Evolutionary conservation across 1,140 invertebrate species (phyloP).

Genomic region (Rhyzopertha dominica): DNA sequence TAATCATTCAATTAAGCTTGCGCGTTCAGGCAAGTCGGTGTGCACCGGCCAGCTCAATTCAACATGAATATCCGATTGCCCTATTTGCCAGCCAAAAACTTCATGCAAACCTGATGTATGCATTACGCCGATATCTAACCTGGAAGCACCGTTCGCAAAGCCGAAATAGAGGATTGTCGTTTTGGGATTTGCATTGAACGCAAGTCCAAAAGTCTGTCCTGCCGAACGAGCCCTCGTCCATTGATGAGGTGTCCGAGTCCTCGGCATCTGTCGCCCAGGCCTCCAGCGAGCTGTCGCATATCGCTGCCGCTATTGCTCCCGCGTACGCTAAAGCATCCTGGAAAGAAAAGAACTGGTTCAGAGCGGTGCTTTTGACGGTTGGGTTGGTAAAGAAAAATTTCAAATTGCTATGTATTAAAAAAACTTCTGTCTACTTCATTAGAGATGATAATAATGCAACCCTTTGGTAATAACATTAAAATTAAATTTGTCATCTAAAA

Average conservation of each 20-base stretch:
- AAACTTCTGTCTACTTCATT: no score
- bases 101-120: constrained; percentile 22
- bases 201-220: constrained; percentile 58
- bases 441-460: no score
- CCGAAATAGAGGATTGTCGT: constrained; percentile 58
- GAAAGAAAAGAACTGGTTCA: constrained; percentile 14
- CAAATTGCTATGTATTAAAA: no score
- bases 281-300: constrained; percentile 35
- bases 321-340: constrained; percentile 27
- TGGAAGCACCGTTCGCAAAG: constrained; percentile 65
- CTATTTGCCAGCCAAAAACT: constrained; percentile 18
- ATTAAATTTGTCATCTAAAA: no score
- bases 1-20: no score
- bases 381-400: no score
- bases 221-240: constrained; percentile 51
- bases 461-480: no score
- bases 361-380: no score
- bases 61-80: no score
- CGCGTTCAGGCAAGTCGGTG: no score
- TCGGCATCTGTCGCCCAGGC: constrained; percentile 41
- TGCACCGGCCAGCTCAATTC: no score
- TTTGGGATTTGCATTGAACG: constrained; percentile 54
- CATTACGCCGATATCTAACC: constrained; percentile 44
- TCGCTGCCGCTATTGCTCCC: constrained; percentile 30
- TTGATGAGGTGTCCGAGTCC: constrained; percentile 52